phyloP scores from a whole-genome alignment of 2,113 vertebrate genomes.

The Monarcha castaneiventris region DNA sequence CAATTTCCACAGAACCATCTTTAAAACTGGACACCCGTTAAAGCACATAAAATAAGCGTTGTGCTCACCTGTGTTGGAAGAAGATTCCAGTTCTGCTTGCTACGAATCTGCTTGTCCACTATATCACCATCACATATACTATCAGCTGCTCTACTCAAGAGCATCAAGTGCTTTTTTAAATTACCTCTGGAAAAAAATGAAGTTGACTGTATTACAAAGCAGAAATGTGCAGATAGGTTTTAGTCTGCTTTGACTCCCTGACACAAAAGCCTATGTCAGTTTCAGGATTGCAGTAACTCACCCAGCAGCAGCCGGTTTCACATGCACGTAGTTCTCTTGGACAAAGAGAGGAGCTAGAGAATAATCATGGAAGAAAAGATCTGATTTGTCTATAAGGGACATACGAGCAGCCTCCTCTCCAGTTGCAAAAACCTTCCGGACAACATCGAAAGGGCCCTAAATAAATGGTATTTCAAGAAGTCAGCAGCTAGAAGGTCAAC shows the following conservation, averaged over 20 bases:
- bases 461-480: neutral
- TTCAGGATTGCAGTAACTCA: slow-evolving; percentile 62
- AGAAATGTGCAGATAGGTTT: neutral
- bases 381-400: slow-evolving; percentile 91
- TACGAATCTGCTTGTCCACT: slow-evolving; percentile 90
- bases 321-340: slow-evolving; percentile 93
- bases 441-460: slow-evolving; percentile 94
- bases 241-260: neutral
- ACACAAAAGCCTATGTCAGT: neutral
- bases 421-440: slow-evolving; percentile 87
- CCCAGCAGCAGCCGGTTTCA: slow-evolving; percentile 89
- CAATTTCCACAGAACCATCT: neutral
- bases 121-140: slow-evolving; percentile 94
- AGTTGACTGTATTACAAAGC: neutral
- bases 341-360: slow-evolving; percentile 96
- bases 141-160: slow-evolving; percentile 93
- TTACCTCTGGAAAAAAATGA: slow-evolving; percentile 74
- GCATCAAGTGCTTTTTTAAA: slow-evolving; percentile 87
- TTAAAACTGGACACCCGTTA: neutral
- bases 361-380: slow-evolving; percentile 98
- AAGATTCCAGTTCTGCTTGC: slow-evolving; percentile 89
- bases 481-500: neutral
- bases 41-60: neutral
- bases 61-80: slow-evolving; percentile 89
- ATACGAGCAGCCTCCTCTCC: slow-evolving; percentile 86